Evolutionary conservation across 2,797 vertebrate species (phyloP), one percentile per base, ranked within the genome.

Genomic region (Xyrichtys novacula): DNA sequence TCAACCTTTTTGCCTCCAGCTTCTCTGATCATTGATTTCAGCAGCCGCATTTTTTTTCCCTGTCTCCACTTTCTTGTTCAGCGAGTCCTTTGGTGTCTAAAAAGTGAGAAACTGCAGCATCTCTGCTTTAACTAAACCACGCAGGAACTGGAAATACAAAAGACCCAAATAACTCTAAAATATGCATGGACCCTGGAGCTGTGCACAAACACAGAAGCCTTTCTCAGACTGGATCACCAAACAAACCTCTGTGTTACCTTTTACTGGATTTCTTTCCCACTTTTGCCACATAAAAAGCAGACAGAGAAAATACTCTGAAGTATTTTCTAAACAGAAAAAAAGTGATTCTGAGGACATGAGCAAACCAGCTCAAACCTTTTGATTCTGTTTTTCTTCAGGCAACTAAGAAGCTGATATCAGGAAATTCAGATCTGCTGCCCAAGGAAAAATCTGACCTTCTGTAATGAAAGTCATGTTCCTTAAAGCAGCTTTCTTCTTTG

Each of bases 151-250:
- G 7, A 67, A 70, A 20, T 4, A 68, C 70, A 81, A 65, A 64
- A 78, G 68, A 80, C 60, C 74, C 60, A 72, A 78, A 83, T 34
- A 74, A 58, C 39, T 55, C 50, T 75, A 54, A 85, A 81, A 85
- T 68, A 81, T 85, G 70, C 80, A 79, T 68, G 54, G 57, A 38
- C 66, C 82, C 80, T 15, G 63, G 44, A 77, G 85, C 80, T 53
- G 63, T 61, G 47, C 74, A 63, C 79, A 74, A 58, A 70, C 68
- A 49, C 48, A 36, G 11, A 48, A 29, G 47, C 70, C 44, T 71
- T 65, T 57, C 38, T 72, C 43, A 60, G 40, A 69, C 19, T 55
- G 44, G 55, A 23, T 43, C 57, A 48, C 8, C 48, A 49, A 17
- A 32, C 32, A 25, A 28, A 38, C 32, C 29, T 47, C 36, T 20